Conservation (phyloP, 2,797 vertebrate genomes). For the Pseudopleuronectes americanus region DNA sequence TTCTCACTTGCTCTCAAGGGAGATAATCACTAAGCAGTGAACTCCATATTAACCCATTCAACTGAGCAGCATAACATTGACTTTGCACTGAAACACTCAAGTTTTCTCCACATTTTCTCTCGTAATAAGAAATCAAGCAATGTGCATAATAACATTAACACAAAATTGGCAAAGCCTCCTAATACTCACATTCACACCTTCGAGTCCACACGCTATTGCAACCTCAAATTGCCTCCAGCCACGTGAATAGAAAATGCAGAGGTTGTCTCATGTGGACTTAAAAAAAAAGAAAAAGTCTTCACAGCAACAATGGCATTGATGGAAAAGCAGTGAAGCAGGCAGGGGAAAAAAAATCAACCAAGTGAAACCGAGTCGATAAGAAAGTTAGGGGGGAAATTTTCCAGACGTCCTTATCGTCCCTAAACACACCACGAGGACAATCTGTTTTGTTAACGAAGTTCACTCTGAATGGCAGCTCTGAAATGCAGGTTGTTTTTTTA, state of each 20-base stretch:
- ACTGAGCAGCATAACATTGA: conserved; percentile 8
- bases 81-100: background rate
- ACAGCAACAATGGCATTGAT: background rate
- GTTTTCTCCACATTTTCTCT: too few species aligned
- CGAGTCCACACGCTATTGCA: too few species aligned
- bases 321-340: background rate
- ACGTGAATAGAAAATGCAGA: background rate
- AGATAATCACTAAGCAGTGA: conserved; percentile 54
- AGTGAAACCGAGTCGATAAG: background rate
- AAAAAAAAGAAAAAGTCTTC: background rate
- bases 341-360: background rate
- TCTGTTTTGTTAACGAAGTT: conserved; percentile 5
- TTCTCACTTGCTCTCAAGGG: conserved; percentile 39
- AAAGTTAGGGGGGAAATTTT: background rate
- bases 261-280: background rate
- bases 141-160: background rate
- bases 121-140: background rate
- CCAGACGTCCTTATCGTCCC: background rate
- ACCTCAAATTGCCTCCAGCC: background rate
- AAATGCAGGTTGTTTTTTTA: background rate
- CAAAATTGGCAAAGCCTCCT: background rate
- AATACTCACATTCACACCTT: background rate
- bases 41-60: conserved; percentile 56
- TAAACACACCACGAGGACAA: background rate
- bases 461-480: background rate